phyloP scores from a whole-genome alignment of 2,797 vertebrate species.

The Rhinella marina region DNA sequence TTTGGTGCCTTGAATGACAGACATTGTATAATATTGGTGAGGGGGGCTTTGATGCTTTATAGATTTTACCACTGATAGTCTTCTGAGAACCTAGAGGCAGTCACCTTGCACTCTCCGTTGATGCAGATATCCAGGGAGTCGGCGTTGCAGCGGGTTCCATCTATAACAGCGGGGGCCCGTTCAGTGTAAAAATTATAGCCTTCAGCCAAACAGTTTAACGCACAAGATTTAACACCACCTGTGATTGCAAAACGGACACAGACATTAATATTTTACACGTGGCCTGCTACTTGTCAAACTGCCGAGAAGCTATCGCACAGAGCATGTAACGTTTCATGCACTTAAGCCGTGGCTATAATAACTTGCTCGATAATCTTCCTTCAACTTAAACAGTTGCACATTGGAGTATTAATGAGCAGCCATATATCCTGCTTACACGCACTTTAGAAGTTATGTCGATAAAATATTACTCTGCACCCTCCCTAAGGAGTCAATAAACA shows the following conservation, averaged over 20 bases:
- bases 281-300: constrained; percentile 37
- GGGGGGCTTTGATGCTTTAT: neutral
- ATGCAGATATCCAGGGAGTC: constrained; percentile 99
- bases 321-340: constrained; percentile 26
- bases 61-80: too few species aligned
- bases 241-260: constrained; percentile 65
- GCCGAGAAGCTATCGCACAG: constrained; percentile 21
- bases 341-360: constrained; percentile 19
- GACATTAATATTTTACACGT: constrained; percentile 53
- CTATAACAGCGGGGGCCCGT: constrained; percentile 93
- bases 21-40: neutral
- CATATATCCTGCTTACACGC: constrained; percentile 6
- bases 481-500: neutral
- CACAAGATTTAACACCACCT: constrained; percentile 98
- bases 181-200: constrained; percentile 99
- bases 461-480: constrained; percentile 9
- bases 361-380: neutral
- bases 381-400: constrained; percentile 27
- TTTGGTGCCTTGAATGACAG: neutral
- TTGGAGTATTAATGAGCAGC: neutral
- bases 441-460: constrained; percentile 23
- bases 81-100: too few species aligned
- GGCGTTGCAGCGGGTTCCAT: constrained; percentile 93
- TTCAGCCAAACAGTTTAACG: constrained; percentile 96
- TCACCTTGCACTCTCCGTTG: constrained; percentile 99